phyloP scores from a whole-genome alignment of 2,113 vertebrate genomes.

The Muntiacus reevesi region DNA sequence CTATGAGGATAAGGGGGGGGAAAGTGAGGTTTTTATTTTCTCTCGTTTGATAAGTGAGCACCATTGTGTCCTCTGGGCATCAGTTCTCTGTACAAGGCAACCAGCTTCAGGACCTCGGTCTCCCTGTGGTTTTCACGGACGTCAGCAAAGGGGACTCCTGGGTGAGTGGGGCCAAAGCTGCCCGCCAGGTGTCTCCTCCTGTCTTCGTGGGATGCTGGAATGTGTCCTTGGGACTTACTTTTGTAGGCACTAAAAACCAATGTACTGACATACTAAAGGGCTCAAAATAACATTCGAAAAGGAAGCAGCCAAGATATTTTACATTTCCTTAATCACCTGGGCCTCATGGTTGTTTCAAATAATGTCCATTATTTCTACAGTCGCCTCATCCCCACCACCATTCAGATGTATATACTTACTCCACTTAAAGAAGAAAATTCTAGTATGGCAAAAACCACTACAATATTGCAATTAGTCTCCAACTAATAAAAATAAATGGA shows the following conservation, averaged over 20 bases:
- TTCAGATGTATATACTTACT: not conserved
- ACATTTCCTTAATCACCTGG: not conserved
- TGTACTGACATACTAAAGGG: not conserved
- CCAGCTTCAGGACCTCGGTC: too few species aligned
- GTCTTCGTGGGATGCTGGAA: not conserved
- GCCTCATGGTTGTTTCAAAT: not conserved
- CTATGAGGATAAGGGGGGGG: slow-evolving; percentile 22
- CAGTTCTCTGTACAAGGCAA: not conserved
- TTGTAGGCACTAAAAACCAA: not conserved
- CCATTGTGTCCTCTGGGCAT: not conserved
- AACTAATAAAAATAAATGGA: too few species aligned
- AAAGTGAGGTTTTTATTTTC: not conserved
- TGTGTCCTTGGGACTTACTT: not conserved
- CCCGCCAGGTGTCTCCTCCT: not conserved
- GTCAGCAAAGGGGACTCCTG: not conserved
- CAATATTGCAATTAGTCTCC: too few species aligned
- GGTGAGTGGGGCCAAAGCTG: not conserved
- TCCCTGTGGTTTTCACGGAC: not conserved
- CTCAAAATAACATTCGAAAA: not conserved
- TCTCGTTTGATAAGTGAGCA: not conserved
- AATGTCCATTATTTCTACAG: not conserved
- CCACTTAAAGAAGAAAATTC: not conserved
- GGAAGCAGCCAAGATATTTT: not conserved
- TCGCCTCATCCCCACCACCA: too few species aligned
- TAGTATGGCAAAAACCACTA: too few species aligned